These are phyloP conservation scores for Bedellia somnulentella DNA, from an alignment of 2,888 invertebrate genomes.

Conservation along the genomic window DNA sequence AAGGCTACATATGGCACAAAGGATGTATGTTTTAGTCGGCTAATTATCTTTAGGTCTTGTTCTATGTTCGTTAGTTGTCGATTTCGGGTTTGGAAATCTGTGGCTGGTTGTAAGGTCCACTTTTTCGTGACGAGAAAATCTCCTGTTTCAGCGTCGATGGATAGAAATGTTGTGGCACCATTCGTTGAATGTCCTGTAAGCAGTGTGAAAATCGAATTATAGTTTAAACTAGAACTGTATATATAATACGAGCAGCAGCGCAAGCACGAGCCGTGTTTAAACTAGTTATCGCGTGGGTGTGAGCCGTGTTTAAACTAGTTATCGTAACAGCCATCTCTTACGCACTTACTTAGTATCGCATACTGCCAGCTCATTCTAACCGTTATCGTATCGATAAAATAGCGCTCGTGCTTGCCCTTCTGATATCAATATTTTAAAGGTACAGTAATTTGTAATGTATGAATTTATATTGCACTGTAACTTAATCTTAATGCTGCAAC, in stretches of 20 bases:
- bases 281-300: no score
- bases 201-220: slow-evolving; percentile 1
- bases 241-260: no score
- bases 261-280: no score
- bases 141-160: slow-evolving; percentile 74
- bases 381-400: no score
- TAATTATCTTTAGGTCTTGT: slow-evolving; percentile 74
- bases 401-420: no score
- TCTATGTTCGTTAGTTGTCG: slow-evolving; percentile 70
- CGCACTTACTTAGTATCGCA: no score
- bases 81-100: slow-evolving; percentile 40
- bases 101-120: slow-evolving; percentile 64
- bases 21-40: slow-evolving; percentile 70
- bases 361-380: no score
- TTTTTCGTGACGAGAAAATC: slow-evolving; percentile 73
- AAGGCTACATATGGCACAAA: slow-evolving; percentile 77
- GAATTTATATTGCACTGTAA: neutral
- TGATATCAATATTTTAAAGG: neutral
- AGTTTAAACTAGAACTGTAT: no score
- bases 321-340: no score
- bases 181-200: slow-evolving; percentile 69
- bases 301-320: no score
- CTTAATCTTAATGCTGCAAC: no score
- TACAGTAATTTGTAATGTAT: neutral
- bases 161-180: slow-evolving; percentile 74